Percentiles rank a stretch among this genome's conserved stretches.
These are phyloP conservation scores for Apodemus sylvaticus DNA, from an alignment of 2,113 vertebrate species.

Conservation along the genomic window DNA sequence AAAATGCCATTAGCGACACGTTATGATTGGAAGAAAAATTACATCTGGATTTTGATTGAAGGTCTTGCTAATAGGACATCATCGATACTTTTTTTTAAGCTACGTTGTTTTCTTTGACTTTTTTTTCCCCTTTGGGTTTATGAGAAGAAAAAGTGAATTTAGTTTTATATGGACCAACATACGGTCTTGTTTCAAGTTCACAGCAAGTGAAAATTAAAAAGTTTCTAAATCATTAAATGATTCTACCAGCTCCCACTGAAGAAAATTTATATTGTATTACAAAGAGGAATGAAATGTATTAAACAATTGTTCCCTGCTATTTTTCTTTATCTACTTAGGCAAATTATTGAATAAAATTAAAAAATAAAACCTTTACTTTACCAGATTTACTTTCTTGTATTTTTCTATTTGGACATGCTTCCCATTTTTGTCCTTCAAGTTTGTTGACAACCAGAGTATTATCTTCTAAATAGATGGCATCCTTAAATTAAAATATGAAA, in stretches of 20 bases:
- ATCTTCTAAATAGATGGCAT: neutral
- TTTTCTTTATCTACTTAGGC: neutral
- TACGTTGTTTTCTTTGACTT: neutral
- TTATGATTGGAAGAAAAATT: constrained; percentile 34
- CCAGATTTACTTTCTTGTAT: neutral
- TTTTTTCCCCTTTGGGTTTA: neutral
- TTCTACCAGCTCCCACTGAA: neutral
- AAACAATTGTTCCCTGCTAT: neutral
- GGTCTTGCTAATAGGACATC: neutral
- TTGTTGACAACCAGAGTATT: neutral
- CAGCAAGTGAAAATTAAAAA: neutral
- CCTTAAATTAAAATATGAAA: neutral
- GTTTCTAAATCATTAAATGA: neutral
- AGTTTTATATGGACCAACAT: neutral
- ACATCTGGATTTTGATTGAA: constrained; percentile 14
- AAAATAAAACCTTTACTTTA: neutral
- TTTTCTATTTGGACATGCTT: neutral
- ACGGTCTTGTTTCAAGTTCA: neutral
- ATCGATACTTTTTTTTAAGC: neutral
- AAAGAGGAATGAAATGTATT: neutral
- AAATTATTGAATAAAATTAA: neutral
- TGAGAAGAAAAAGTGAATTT: neutral
- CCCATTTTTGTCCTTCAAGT: neutral
- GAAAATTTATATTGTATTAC: neutral
- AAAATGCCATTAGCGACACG: constrained; percentile 51